A percentile compares a stretch with the other conserved stretches of the same genome.
Evolutionary conservation across 2,888 invertebrate species (phyloP).

Genomic region (Lasiommata megera): DNA sequence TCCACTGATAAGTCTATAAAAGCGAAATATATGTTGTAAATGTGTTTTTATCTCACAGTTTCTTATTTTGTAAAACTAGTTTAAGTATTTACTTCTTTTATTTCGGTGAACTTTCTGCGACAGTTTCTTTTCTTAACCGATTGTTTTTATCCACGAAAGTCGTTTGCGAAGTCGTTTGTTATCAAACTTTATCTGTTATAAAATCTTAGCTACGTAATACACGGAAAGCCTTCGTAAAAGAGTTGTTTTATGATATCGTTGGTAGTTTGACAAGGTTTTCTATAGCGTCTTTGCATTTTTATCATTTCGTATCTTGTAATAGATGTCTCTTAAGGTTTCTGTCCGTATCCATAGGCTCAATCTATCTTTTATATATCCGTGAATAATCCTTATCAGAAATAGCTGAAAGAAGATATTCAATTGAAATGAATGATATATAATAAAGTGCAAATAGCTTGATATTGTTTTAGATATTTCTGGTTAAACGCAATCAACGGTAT

Average conservation of each 20-base stretch:
- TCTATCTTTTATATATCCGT: too few relatives aligned
- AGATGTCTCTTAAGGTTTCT: too few relatives aligned
- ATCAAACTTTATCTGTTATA: conserved; percentile 18
- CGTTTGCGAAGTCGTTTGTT: conserved; percentile 12
- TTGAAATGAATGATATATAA: too few relatives aligned
- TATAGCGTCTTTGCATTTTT: neutral
- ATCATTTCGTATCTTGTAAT: neutral
- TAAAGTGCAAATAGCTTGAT: too few relatives aligned
- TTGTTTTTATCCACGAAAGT: conserved; percentile 15
- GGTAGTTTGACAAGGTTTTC: conserved; percentile 4
- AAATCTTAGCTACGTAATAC: conserved; percentile 6
- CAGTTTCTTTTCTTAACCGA: conserved; percentile 16
- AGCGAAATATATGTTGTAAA: neutral
- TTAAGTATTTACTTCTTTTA: conserved; percentile 13
- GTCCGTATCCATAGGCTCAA: too few relatives aligned
- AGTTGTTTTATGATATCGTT: conserved; percentile 13
- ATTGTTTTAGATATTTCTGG: too few relatives aligned
- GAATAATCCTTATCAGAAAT: too few relatives aligned
- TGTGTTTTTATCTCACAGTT: conserved; percentile 7
- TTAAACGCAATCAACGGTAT: too few relatives aligned
- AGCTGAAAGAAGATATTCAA: too few relatives aligned
- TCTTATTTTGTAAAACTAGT: conserved; percentile 17
- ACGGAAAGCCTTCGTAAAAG: neutral
- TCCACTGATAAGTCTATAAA: neutral
- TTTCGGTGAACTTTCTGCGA: conserved; percentile 17